Evolutionary conservation across 2,888 invertebrate genomes (phyloP).

Genomic region (Candidula unifasciata): DNA sequence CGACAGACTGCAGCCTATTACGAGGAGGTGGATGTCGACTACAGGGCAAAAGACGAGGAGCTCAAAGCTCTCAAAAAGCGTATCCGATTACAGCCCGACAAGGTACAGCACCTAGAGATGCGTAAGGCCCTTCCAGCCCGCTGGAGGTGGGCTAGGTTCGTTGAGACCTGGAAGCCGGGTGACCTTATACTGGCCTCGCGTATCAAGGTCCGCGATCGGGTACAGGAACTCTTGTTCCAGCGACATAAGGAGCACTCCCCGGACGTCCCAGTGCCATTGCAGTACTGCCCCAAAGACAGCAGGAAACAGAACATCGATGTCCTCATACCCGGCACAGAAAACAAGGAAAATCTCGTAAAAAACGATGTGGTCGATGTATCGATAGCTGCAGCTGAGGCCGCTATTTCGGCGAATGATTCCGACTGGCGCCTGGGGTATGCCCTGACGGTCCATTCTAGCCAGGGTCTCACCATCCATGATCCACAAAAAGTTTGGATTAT

Average conservation of each 20-base stretch:
- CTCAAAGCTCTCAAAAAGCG: conserved; percentile 13
- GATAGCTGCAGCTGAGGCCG: neutral
- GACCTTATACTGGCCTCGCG: too few relatives aligned
- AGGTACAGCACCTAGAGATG: too few relatives aligned
- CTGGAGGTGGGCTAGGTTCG: too few relatives aligned
- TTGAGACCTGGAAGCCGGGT: too few relatives aligned
- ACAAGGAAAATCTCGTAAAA: neutral
- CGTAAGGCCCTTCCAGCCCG: too few relatives aligned
- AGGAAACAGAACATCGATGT: conserved; percentile 1
- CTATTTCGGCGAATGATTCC: neutral
- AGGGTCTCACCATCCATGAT: conserved; percentile 6
- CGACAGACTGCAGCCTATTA: neutral
- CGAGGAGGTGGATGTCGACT: neutral
- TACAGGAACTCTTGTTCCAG: too few relatives aligned
- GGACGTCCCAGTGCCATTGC: too few relatives aligned
- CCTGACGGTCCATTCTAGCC: neutral
- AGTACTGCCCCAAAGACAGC: conserved; percentile 17
- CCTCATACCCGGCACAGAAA: neutral
- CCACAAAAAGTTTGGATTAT: conserved; percentile 27
- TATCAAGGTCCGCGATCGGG: too few relatives aligned
- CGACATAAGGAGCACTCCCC: too few relatives aligned
- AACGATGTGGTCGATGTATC: conserved; percentile 9
- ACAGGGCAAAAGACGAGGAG: neutral
- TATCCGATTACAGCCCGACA: neutral
- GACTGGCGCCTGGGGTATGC: conserved; percentile 10